Evolutionary conservation across 2,888 invertebrate genomes (phyloP).

Genomic region (Hylaea fasciaria): DNA sequence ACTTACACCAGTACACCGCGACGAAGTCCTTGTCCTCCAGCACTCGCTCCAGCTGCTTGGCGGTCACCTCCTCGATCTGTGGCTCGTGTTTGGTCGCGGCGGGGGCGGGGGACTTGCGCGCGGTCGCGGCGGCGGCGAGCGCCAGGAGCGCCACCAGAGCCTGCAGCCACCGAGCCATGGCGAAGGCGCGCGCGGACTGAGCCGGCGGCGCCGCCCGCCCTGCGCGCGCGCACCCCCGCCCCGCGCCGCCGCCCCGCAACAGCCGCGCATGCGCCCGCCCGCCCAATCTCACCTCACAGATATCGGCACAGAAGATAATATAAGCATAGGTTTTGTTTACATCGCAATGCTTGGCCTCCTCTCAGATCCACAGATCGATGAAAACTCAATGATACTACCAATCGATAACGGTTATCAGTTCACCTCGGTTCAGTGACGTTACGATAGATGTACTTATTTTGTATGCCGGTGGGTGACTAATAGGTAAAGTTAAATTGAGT

Average conservation of each 20-base stretch:
- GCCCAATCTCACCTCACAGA: slow-evolving; percentile 12
- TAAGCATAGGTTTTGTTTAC: slow-evolving; percentile 55
- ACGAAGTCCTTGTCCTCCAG: slow-evolving; percentile 96
- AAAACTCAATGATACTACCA: slow-evolving; percentile 40
- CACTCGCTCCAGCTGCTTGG: slow-evolving; percentile 95
- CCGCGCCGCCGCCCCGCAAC: slow-evolving; percentile 47
- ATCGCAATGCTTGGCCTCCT: slow-evolving; percentile 47
- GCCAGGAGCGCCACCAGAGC: slow-evolving; percentile 81
- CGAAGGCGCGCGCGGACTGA: slow-evolving; percentile 82
- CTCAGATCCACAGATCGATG: slow-evolving; percentile 31
- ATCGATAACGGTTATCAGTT: slow-evolving; percentile 26
- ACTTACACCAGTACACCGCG: slow-evolving; percentile 99
- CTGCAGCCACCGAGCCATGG: slow-evolving; percentile 83
- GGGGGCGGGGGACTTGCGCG: slow-evolving; percentile 73
- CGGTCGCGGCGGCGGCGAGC: slow-evolving; percentile 81
- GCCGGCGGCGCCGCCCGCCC: slow-evolving; percentile 60
- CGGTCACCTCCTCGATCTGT: slow-evolving; percentile 96
- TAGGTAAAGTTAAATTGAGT: not conserved
- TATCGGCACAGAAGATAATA: slow-evolving; percentile 3
- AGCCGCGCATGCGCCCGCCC: slow-evolving; percentile 50
- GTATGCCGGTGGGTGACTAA: not conserved
- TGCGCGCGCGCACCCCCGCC: slow-evolving; percentile 59
- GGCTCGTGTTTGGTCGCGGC: slow-evolving; percentile 84
- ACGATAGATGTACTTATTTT: too few species aligned
- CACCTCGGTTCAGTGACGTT: not conserved